These are phyloP conservation scores for Chironomus tentans DNA, from an alignment of 2,888 invertebrate genomes.

Conservation along the genomic window DNA sequence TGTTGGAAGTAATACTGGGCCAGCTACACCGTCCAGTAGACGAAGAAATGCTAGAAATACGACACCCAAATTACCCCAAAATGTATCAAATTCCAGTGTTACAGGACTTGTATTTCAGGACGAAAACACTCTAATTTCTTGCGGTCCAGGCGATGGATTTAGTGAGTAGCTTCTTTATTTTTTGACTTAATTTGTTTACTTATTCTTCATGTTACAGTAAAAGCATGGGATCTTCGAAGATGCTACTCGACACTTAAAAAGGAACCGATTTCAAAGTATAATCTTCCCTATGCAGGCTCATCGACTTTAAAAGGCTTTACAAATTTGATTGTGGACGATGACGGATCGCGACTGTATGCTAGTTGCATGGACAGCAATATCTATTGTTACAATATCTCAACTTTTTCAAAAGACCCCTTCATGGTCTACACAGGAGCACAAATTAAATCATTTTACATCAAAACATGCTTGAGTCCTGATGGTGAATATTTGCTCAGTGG, in stretches of 20 bases:
- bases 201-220: too few species aligned
- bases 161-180: too few species aligned
- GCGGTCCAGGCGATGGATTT: constrained; percentile 73
- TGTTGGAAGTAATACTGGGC: constrained; percentile 33
- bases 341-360: constrained; percentile 62
- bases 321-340: constrained; percentile 63
- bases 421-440: constrained; percentile 62
- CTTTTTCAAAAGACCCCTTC: constrained; percentile 56
- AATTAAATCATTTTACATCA: constrained; percentile 76
- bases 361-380: constrained; percentile 81
- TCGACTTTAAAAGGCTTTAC: constrained; percentile 65
- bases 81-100: constrained; percentile 59
- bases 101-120: constrained; percentile 79
- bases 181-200: too few species aligned
- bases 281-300: constrained; percentile 63
- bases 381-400: constrained; percentile 72
- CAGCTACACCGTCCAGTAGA: constrained; percentile 44
- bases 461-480: constrained; percentile 71
- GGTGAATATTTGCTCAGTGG: constrained; percentile 75
- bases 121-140: constrained; percentile 66
- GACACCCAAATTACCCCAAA: constrained; percentile 42
- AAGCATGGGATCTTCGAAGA: constrained; percentile 80
- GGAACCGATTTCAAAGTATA: constrained; percentile 61
- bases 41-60: constrained; percentile 35
- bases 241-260: constrained; percentile 61